Percentiles rank a stretch among this genome's conserved stretches.
phyloP scores from a whole-genome alignment of 2,113 vertebrate species.

The Strix aluco region DNA sequence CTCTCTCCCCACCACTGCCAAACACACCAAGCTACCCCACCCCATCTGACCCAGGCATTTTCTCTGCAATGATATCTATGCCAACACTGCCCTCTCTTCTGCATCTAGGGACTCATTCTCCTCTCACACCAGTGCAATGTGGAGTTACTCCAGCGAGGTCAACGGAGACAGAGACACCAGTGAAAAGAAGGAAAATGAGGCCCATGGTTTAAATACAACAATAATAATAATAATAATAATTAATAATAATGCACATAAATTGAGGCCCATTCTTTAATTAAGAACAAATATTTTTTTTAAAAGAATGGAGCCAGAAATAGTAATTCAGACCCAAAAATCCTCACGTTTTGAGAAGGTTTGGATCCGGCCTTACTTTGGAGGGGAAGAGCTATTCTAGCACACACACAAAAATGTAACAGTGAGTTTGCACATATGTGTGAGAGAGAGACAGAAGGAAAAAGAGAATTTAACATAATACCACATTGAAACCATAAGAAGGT shows the following conservation, averaged over 20 bases:
- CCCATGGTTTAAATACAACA: constrained; percentile 57
- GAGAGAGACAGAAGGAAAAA: neutral
- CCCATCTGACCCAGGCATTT: neutral
- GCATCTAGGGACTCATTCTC: constrained; percentile 59
- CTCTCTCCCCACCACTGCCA: neutral
- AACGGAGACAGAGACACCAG: constrained; percentile 56
- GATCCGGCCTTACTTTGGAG: neutral
- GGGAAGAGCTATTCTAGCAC: constrained; percentile 31
- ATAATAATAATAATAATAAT: neutral
- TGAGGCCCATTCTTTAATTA: neutral
- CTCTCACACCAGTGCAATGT: constrained; percentile 62
- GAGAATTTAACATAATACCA: constrained; percentile 69
- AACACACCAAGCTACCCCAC: neutral
- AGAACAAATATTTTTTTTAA: neutral
- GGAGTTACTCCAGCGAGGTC: constrained; percentile 52
- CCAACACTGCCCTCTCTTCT: constrained; percentile 15
- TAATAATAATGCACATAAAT: constrained; percentile 49
- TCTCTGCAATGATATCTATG: neutral
- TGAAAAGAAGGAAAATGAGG: constrained; percentile 43
- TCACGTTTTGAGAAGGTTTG: neutral
- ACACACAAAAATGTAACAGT: constrained; percentile 42
- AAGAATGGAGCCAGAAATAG: neutral
- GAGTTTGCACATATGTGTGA: constrained; percentile 14
- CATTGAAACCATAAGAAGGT: constrained; percentile 73
- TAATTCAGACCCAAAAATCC: constrained; percentile 5